Conservation (phyloP, 1,140 invertebrate species). For the Zaprionus ghesquierei region DNA sequence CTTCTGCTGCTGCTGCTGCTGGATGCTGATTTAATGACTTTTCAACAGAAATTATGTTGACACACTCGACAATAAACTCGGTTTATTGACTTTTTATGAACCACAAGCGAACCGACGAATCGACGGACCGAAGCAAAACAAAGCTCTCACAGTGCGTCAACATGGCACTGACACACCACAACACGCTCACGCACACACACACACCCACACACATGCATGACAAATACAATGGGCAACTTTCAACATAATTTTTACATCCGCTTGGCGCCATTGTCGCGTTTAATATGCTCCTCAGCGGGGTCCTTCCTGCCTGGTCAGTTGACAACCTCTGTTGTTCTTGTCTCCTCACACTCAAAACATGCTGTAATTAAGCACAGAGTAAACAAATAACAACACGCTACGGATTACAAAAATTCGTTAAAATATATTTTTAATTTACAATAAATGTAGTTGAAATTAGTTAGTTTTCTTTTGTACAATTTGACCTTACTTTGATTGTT, state of each 20-base stretch:
- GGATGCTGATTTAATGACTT: slow-evolving; percentile 65
- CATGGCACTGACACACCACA: slow-evolving; percentile 43
- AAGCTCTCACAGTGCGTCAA: slow-evolving; percentile 43
- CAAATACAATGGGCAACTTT: slow-evolving; percentile 39
- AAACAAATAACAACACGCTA: slow-evolving; percentile 9
- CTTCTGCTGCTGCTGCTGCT: not conserved
- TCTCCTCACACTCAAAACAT: slow-evolving; percentile 28
- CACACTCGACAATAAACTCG: slow-evolving; percentile 65
- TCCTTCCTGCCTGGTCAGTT: slow-evolving; percentile 26
- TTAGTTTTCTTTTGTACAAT: not conserved
- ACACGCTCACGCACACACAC: slow-evolving; percentile 15
- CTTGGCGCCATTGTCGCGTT: slow-evolving; percentile 69
- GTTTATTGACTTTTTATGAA: slow-evolving; percentile 80
- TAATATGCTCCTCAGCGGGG: slow-evolving; percentile 46
- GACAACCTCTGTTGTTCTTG: slow-evolving; percentile 12
- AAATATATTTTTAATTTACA: slow-evolving; percentile 12
- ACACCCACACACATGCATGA: slow-evolving; percentile 9
- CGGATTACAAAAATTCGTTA: not conserved
- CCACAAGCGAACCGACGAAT: slow-evolving; percentile 48
- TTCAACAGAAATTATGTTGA: slow-evolving; percentile 73
- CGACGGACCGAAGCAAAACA: slow-evolving; percentile 58
- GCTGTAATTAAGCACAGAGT: slow-evolving; percentile 62
- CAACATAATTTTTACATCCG: slow-evolving; percentile 78
- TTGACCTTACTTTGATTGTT: not conserved
- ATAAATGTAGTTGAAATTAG: not conserved